Base-by-base conservation (phyloP, 2,888 invertebrate species). In the Sisyra terminalis region DNA sequence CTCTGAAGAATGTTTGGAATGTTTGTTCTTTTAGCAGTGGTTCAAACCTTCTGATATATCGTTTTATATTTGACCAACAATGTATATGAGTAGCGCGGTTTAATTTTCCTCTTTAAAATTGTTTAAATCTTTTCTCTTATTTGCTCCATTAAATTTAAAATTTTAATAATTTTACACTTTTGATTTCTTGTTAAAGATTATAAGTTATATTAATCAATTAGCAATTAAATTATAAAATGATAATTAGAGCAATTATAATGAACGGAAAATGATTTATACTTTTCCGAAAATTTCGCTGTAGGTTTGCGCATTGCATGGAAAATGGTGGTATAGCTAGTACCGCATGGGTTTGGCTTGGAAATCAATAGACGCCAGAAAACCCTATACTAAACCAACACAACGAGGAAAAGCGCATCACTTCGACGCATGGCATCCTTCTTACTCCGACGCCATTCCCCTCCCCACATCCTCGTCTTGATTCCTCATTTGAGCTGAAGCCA, bases 281-380 rank as follows among this genome's bases (percentile, higher is more conserved):
- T 18, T 15, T 37, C 17, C 16, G 4, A 11, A 37, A 18, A 17
- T 37, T 37, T 37, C 37, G 37, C 17, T 16, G 16, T 18, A 18
- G 37, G 16, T 37, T 37, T 37, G 18, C 37, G 37, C 37, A 37
- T 37, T 37, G 37, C 37, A 37, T 11, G 37, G 24, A 37, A 37
- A 37, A 37, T 18, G 16, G n/a, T 18, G 18, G 11, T 15, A 37
- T 37, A 17, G 15, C 9, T 18, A 37, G 24, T 37, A 17, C 37
- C 37, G 37, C 37, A 37, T 37, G 37, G 37, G 37, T 37, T 37
- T 37, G 37, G 37, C 37, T 37, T 37, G 10, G n/a, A 37, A 37
- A 37, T 37, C 37, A 37, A 37, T 37, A 37, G 14, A 37, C 18
- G 16, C 18, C 18, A 17, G 16, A 13, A 16, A 37, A 37, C 37